Evolutionary conservation across 2,113 vertebrate genomes (phyloP), one percentile per base, ranked within the genome.

Genomic region (Pterocles burchelli): DNA sequence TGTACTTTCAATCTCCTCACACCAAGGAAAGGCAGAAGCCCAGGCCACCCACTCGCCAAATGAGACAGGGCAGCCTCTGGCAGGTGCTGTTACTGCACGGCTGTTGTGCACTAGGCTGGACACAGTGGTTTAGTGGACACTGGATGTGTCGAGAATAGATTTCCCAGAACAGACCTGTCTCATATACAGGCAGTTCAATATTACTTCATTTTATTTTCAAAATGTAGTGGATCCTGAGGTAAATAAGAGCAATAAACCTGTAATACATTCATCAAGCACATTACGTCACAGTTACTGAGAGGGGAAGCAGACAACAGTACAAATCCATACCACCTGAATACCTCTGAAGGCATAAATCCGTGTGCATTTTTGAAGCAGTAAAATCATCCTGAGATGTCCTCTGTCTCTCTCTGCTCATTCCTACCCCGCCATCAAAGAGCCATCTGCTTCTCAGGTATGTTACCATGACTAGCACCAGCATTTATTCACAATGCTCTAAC

Each of bases 141-240:
- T 12, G 17, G 31, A 12, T 26, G 11, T 9, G 6, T 14, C 2
- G 1, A 45, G n/a, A 57, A 84, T 29, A 48, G 12, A 26, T 55
- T 34, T 65, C 15, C 28, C 45, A 70, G 31, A 74, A 36, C 15
- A 51, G 5, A 13, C 33, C 49, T 14, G 1, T 66, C 46, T 83
- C 49, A 73, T 90, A 76, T 28, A 68, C 12, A 63, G 17, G 25
- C 21, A 59, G 36, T 34, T n/a, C 71, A 22, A 71, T 48, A 61
- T 2, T 31, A 13, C n/a, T 76, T 92, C 8, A 4, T 82, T 92
- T 88, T 68, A 38, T 76, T 67, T 51, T 38, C 58, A 78, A 49
- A 88, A 43, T 0, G 0, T 2, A 0, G 25, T 31, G 5, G 31
- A 68, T n/a, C 18, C 46, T 29, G 13, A 58, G 26, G 16, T 33